Conservation (phyloP, 2,888 invertebrate genomes). For the Sinhomidia bicolor region DNA sequence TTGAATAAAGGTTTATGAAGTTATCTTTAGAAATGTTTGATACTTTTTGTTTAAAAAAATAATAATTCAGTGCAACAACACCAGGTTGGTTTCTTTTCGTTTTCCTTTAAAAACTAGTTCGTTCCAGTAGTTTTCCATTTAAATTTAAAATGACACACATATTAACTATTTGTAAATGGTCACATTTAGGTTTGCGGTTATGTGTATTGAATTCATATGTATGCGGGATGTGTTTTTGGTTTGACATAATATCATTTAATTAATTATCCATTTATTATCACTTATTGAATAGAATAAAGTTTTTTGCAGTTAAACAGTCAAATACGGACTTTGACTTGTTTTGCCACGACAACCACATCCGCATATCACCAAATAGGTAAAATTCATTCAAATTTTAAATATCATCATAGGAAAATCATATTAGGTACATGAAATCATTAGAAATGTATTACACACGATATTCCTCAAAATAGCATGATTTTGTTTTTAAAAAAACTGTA, state of each 20-base stretch:
- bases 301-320: too few species aligned
- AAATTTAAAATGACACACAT: too few species aligned
- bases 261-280: background rate
- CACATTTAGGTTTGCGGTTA: background rate
- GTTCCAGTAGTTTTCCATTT: too few species aligned
- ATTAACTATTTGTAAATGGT: background rate
- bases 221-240: background rate
- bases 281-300: too few species aligned
- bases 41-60: background rate
- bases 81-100: background rate
- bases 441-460: constrained; percentile 27
- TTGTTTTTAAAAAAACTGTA: background rate
- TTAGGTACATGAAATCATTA: background rate
- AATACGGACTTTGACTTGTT: background rate
- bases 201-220: too few species aligned
- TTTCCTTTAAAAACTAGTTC: too few species aligned
- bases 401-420: background rate
- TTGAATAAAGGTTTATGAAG: too few species aligned
- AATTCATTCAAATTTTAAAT: background rate
- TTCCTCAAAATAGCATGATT: constrained; percentile 36
- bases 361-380: background rate
- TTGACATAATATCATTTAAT: background rate
- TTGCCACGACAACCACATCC: too few species aligned
- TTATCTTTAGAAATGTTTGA: too few species aligned
- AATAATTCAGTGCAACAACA: background rate